Conservation (phyloP, 2,113 vertebrate genomes). For the Apteryx mantelli region DNA sequence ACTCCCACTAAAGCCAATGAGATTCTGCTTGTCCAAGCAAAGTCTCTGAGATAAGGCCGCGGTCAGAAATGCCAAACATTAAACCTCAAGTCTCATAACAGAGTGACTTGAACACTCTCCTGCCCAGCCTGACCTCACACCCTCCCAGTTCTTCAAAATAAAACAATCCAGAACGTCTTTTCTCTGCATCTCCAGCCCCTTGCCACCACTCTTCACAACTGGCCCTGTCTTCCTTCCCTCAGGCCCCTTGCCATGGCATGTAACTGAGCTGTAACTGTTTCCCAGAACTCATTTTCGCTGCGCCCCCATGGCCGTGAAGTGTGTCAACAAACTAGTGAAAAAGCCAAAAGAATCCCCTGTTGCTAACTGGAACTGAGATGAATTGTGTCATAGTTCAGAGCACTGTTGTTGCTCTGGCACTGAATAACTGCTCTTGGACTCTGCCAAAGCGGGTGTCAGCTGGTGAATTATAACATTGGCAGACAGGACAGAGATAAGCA, state of each 20-base stretch:
- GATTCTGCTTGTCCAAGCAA: not conserved
- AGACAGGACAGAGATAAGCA: conserved; percentile 83
- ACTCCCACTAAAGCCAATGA: not conserved
- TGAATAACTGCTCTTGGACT: conserved; percentile 55
- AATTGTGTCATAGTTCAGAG: conserved; percentile 81
- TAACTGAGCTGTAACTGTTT: conserved; percentile 51
- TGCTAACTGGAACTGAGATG: conserved; percentile 72
- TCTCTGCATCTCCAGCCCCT: not conserved
- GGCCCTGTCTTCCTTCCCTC: conserved; percentile 13
- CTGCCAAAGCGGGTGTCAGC: conserved; percentile 84
- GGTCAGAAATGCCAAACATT: conserved; percentile 40
- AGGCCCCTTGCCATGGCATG: not conserved
- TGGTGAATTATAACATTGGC: conserved; percentile 84
- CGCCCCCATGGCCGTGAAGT: not conserved
- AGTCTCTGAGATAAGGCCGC: not conserved
- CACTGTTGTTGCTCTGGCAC: conserved; percentile 74
- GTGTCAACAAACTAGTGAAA: conserved; percentile 2
- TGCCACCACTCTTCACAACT: not conserved
- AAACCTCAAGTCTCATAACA: conserved; percentile 39
- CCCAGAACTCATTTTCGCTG: not conserved
- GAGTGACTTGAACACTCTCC: conserved; percentile 8
- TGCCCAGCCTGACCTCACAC: conserved; percentile 36
- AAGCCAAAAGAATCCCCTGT: conserved; percentile 54
- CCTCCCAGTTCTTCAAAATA: conserved; percentile 33
- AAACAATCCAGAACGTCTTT: conserved; percentile 31